Evolutionary conservation across 2,113 vertebrate species (phyloP).

Genomic region (Coturnix japonica): DNA sequence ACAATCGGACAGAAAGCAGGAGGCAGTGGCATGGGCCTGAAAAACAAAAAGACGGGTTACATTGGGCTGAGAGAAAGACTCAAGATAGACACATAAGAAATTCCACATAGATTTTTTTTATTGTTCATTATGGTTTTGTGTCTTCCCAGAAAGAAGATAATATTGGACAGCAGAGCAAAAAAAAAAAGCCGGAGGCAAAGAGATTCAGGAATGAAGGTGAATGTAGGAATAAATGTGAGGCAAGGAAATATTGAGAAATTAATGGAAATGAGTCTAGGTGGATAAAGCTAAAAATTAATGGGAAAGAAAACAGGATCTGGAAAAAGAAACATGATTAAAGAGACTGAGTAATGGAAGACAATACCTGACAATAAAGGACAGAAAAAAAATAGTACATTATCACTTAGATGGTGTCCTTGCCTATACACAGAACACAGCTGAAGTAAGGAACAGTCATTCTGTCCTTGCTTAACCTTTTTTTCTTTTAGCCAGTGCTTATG

Average conservation of each 20-base stretch:
- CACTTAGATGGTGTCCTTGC: neutral
- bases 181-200: neutral
- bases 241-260: neutral
- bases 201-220: neutral
- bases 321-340: neutral
- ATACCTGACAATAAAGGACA: neutral
- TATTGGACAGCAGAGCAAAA: neutral
- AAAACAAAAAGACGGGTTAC: neutral
- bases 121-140: neutral
- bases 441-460: neutral
- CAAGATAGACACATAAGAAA: neutral
- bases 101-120: neutral
- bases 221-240: neutral
- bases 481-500: neutral
- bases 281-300: neutral
- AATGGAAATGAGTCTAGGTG: neutral
- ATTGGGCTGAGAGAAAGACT: neutral
- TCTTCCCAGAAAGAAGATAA: neutral
- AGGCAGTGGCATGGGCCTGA: neutral
- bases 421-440: neutral
- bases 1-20: neutral
- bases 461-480: neutral
- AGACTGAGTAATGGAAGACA: neutral
- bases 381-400: neutral
- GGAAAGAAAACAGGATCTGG: neutral